Conservation (phyloP, 2,113 vertebrate genomes). For the Tonatia bakeri region DNA sequence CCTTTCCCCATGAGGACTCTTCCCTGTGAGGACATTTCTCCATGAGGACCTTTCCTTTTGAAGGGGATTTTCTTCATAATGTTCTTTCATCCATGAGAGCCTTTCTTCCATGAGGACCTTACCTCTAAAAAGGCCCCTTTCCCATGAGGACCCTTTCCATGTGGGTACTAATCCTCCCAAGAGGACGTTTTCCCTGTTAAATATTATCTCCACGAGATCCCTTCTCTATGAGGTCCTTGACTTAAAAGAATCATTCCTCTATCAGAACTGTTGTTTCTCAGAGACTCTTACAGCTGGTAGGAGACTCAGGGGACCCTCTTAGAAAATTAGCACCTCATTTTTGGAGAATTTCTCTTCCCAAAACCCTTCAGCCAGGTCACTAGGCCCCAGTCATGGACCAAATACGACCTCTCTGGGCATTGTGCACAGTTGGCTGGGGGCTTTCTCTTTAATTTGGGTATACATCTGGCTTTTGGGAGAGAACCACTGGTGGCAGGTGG, state of each 20-base stretch:
- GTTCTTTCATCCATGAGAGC: neutral
- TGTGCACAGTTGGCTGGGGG: neutral
- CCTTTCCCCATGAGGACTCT: neutral
- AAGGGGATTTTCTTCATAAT: neutral
- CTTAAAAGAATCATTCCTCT: neutral
- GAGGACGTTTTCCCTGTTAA: neutral
- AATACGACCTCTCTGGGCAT: neutral
- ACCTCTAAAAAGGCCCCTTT: neutral
- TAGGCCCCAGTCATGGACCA: neutral
- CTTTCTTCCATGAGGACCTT: neutral
- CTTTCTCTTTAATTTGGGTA: neutral
- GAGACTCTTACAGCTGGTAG: neutral
- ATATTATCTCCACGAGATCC: neutral
- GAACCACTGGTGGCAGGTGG: neutral
- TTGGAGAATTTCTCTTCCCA: neutral
- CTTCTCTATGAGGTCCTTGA: neutral
- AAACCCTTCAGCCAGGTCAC: neutral
- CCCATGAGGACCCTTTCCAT: neutral
- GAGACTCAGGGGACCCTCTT: neutral
- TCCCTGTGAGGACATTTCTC: neutral
- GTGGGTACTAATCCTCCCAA: neutral
- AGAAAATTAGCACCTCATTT: neutral
- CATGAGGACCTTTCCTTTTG: neutral
- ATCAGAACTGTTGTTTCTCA: neutral
- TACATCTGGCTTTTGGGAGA: neutral